Evolutionary conservation across 2,888 invertebrate genomes (phyloP).

Genomic region (Deroplatys truncata): DNA sequence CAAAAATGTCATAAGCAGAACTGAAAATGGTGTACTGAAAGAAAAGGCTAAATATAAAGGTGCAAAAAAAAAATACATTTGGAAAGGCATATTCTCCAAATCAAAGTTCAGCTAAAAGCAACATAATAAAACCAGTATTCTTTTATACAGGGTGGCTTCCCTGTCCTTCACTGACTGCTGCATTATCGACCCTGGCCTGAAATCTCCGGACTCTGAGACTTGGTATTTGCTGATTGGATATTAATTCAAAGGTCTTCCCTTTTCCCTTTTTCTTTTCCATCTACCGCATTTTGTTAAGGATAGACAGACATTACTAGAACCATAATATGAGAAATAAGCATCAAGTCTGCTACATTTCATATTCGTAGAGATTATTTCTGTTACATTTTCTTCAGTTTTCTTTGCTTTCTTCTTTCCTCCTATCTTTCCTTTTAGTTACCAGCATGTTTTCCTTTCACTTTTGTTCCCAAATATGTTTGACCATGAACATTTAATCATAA

Average conservation of each 20-base stretch:
- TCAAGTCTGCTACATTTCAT: background rate
- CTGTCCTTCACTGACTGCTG: conserved; percentile 43
- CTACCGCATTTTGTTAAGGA: background rate
- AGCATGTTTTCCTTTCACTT: background rate
- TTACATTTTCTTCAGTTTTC: background rate
- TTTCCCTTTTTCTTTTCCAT: background rate
- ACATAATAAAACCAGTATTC: background rate
- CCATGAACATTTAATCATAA: background rate
- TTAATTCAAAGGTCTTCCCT: conserved; percentile 28
- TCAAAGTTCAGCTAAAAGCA: background rate
- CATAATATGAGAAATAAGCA: background rate
- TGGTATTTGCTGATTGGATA: conserved; percentile 25
- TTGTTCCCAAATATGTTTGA: background rate
- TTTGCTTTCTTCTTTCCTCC: too few species aligned
- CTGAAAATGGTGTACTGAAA: too few species aligned
- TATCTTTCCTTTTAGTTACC: background rate
- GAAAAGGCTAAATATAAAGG: background rate
- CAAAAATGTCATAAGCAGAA: too few species aligned
- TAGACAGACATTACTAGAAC: background rate
- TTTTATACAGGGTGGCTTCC: conserved; percentile 36
- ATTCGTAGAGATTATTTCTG: background rate
- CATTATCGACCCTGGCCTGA: conserved; percentile 40
- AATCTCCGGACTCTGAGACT: conserved; percentile 41
- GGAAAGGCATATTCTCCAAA: background rate
- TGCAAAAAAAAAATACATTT: background rate